phyloP scores from a whole-genome alignment of 2,113 vertebrate species.

The Cynopterus brachyotis region DNA sequence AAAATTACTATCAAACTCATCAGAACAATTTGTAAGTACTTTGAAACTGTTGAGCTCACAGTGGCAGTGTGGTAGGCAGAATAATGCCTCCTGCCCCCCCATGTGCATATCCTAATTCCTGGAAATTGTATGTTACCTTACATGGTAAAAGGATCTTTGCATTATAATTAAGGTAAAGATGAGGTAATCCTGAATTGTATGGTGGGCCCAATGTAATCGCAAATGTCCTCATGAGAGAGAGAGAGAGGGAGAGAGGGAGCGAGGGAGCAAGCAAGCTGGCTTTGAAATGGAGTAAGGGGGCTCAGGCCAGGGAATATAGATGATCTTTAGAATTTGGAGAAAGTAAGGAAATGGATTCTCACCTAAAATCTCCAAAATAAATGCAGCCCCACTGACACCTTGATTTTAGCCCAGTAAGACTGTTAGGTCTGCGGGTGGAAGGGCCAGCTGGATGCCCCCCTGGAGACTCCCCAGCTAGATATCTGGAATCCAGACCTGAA shows the following conservation, averaged over 20 bases:
- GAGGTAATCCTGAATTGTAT: not conserved
- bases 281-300: not conserved
- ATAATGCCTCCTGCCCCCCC: not conserved
- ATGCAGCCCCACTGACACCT: no score
- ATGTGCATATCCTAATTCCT: not conserved
- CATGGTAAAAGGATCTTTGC: not conserved
- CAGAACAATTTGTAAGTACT: not conserved
- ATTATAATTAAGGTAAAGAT: not conserved
- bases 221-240: not conserved
- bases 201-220: not conserved
- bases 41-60: not conserved
- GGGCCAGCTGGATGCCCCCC: no score
- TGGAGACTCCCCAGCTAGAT: no score
- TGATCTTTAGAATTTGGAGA: not conserved
- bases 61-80: not conserved
- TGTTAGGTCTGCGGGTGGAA: no score
- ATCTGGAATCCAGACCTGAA: no score
- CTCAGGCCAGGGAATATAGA: not conserved
- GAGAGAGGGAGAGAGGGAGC: no score
- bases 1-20: not conserved
- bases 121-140: not conserved
- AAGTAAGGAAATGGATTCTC: not conserved
- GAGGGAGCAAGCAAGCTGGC: not conserved
- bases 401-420: no score
- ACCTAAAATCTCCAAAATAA: not conserved